phyloP scores from a whole-genome alignment of 2,797 vertebrate genomes.

The Margarornis squamiger region DNA sequence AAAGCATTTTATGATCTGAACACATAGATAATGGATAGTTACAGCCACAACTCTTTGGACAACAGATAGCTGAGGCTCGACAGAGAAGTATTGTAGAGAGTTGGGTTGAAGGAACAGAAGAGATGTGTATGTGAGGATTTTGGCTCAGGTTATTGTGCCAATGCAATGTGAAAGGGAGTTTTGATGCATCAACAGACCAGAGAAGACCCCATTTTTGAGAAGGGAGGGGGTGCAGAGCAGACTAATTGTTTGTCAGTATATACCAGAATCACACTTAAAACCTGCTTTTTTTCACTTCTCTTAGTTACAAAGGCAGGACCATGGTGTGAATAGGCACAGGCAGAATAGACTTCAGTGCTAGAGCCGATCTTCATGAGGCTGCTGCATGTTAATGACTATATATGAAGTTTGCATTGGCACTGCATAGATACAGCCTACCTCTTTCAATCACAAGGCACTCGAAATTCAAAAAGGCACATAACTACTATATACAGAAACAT shows the following conservation, averaged over 20 bases:
- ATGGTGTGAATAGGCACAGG: fast-evolving
- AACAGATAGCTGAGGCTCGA: background rate
- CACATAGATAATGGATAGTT: background rate
- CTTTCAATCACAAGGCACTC: background rate
- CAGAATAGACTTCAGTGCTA: background rate
- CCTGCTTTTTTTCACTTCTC: background rate
- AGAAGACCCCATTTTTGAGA: background rate
- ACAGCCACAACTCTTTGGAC: background rate
- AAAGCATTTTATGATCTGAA: background rate
- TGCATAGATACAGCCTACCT: background rate
- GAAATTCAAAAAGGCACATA: background rate
- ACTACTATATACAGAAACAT: background rate
- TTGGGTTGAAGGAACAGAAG: background rate
- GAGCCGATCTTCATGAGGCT: background rate
- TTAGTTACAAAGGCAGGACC: background rate
- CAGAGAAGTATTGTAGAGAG: background rate
- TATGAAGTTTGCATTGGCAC: background rate
- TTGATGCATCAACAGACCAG: background rate
- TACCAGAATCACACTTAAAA: background rate
- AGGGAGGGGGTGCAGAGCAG: background rate
- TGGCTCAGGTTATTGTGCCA: background rate
- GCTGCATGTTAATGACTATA: background rate
- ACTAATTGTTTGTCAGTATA: background rate
- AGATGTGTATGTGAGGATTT: background rate
- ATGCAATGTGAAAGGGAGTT: background rate